Evolutionary conservation across 2,113 vertebrate species (phyloP).

Genomic region (Malaclemys terrapin): DNA sequence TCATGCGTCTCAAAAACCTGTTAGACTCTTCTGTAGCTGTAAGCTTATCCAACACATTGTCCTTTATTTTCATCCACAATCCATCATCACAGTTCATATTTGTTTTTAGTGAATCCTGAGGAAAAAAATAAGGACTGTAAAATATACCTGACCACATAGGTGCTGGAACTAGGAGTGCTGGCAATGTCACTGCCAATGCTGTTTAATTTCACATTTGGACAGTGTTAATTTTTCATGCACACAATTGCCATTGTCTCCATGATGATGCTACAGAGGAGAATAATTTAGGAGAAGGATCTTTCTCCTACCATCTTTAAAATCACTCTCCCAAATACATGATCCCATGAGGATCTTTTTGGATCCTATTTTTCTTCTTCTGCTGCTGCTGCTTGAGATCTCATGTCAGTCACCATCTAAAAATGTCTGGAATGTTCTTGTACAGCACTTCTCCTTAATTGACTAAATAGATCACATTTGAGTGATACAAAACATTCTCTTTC

Average conservation of each 20-base stretch:
- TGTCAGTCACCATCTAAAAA: not conserved
- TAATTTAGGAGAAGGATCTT: conserved; percentile 54
- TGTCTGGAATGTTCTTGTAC: not conserved
- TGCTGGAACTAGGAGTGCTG: too few species aligned
- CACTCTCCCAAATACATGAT: not conserved
- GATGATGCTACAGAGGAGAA: conserved; percentile 61
- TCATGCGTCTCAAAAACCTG: conserved; percentile 45
- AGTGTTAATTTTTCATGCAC: conserved; percentile 64
- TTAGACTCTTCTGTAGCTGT: conserved; percentile 40
- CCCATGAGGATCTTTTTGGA: not conserved
- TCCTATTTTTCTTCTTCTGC: not conserved
- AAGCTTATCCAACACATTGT: not conserved
- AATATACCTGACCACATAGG: conserved; percentile 27
- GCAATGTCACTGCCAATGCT: conserved; percentile 58
- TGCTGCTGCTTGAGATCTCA: not conserved
- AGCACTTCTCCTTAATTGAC: not conserved
- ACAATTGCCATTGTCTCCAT: conserved; percentile 53
- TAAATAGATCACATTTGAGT: not conserved
- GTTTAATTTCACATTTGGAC: conserved; percentile 66
- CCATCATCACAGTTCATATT: conserved; percentile 28
- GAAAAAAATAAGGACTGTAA: conserved; percentile 29
- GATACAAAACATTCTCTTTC: not conserved
- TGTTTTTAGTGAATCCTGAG: conserved; percentile 54
- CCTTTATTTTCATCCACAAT: conserved; percentile 21
- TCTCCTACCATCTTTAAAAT: conserved; percentile 32